These are phyloP conservation scores for Sinocyclocheilus rhinocerous DNA, from an alignment of 2,113 vertebrate genomes.

Conservation along the genomic window DNA sequence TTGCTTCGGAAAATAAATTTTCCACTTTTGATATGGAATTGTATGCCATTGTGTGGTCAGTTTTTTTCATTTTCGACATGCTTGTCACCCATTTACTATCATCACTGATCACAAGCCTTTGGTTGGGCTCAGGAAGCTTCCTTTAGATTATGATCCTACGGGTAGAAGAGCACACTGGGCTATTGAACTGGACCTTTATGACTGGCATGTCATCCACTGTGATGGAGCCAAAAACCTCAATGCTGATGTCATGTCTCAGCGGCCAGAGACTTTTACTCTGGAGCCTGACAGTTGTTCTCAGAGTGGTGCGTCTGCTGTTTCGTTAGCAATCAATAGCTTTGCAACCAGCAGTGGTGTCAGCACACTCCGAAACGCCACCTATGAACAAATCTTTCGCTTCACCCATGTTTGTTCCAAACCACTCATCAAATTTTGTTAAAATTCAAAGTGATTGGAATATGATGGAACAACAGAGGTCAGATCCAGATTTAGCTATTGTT, in stretches of 20 bases:
- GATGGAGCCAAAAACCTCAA: not conserved
- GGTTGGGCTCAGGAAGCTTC: not conserved
- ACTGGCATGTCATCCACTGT: not conserved
- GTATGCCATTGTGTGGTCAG: slow-evolving; percentile 7
- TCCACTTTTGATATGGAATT: slow-evolving; percentile 41
- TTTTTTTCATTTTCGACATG: too few species aligned
- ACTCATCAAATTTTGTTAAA: not conserved
- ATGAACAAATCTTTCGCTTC: not conserved
- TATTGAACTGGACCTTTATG: not conserved
- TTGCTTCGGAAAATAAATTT: slow-evolving; percentile 34
- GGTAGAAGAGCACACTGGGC: slow-evolving; percentile 7
- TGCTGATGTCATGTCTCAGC: not conserved
- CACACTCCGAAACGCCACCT: not conserved
- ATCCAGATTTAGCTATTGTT: not conserved
- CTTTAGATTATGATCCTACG: slow-evolving; percentile 10
- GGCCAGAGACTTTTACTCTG: not conserved
- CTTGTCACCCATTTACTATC: too few species aligned
- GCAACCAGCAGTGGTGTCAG: not conserved
- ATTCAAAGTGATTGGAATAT: slow-evolving; percentile 19
- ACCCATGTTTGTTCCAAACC: not conserved
- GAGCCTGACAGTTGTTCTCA: not conserved
- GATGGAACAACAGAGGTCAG: not conserved
- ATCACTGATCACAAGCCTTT: not conserved
- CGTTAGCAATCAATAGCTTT: not conserved
- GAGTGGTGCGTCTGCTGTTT: not conserved